phyloP scores from a whole-genome alignment of 2,888 invertebrate species.

The Pachydiplax longipennis region DNA sequence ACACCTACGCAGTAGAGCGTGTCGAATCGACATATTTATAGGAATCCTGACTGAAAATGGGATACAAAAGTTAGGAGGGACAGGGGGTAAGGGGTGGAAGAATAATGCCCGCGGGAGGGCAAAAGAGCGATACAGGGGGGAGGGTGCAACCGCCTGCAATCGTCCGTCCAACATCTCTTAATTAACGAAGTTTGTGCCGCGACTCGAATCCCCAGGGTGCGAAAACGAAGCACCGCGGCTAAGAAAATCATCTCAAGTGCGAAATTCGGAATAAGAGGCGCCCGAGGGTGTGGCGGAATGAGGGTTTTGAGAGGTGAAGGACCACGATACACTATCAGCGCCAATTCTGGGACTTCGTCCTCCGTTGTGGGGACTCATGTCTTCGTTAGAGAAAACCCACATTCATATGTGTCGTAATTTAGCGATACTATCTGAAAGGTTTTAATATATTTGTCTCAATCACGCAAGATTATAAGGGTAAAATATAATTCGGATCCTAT shows the following conservation, averaged over 20 bases:
- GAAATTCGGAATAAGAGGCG: background rate
- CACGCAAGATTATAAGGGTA: too few species aligned
- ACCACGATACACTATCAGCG: too few species aligned
- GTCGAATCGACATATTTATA: background rate
- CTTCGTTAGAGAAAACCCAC: too few species aligned
- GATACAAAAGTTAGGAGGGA: background rate
- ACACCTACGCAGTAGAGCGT: background rate
- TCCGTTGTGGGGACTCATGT: too few species aligned
- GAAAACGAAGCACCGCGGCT: background rate
- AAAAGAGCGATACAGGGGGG: background rate
- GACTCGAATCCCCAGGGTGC: constrained; percentile 18
- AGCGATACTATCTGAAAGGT: too few species aligned
- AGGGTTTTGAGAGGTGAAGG: background rate
- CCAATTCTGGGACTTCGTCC: too few species aligned
- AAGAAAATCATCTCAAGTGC: constrained; percentile 7
- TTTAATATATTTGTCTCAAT: too few species aligned
- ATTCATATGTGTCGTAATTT: too few species aligned
- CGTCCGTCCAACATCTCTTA: constrained; percentile 41
- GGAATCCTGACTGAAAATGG: background rate
- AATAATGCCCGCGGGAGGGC: background rate
- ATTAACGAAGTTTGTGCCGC: constrained; percentile 31
- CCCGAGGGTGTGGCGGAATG: background rate
- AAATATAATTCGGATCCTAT: too few species aligned
- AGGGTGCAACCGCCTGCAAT: constrained; percentile 25
- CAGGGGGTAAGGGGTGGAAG: background rate